These are phyloP conservation scores for Osedax frankpressi DNA, from an alignment of 2,888 invertebrate genomes.

Conservation along the genomic window DNA sequence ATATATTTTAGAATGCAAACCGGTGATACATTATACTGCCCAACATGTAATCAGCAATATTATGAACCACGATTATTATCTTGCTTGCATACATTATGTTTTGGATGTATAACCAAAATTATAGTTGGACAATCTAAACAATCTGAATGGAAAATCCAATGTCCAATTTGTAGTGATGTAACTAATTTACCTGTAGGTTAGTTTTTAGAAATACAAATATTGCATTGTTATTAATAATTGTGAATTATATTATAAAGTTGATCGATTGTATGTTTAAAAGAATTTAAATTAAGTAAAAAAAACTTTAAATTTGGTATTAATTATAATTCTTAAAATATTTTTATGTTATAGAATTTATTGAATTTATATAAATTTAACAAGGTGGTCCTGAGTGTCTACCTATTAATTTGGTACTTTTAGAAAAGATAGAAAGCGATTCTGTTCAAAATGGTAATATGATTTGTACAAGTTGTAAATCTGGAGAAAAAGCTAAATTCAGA, in stretches of 20 bases:
- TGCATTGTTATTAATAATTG: background rate
- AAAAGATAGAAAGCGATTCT: constrained; percentile 49
- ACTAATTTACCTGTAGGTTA: background rate
- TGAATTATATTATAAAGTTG: background rate
- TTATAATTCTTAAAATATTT: too few relatives aligned
- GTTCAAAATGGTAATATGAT: constrained; percentile 58
- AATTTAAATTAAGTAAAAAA: too few relatives aligned
- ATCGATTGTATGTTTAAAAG: background rate
- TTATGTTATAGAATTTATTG: too few relatives aligned
- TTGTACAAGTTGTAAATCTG: constrained; percentile 88
- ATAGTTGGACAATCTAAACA: background rate
- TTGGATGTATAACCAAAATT: background rate
- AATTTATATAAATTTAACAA: background rate
- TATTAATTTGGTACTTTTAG: constrained; percentile 70
- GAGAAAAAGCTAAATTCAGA: constrained; percentile 80
- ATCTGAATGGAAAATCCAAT: background rate
- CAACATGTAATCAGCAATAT: background rate
- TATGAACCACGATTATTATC: background rate
- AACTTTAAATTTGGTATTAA: too few relatives aligned
- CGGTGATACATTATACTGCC: background rate
- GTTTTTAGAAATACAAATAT: background rate
- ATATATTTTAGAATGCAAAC: background rate
- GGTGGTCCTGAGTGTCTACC: constrained; percentile 59
- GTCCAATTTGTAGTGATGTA: background rate
- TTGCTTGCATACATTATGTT: background rate